Evolutionary conservation across 2,113 vertebrate genomes (phyloP), one percentile per base, ranked within the genome.

Genomic region (Spilogale gracilis): DNA sequence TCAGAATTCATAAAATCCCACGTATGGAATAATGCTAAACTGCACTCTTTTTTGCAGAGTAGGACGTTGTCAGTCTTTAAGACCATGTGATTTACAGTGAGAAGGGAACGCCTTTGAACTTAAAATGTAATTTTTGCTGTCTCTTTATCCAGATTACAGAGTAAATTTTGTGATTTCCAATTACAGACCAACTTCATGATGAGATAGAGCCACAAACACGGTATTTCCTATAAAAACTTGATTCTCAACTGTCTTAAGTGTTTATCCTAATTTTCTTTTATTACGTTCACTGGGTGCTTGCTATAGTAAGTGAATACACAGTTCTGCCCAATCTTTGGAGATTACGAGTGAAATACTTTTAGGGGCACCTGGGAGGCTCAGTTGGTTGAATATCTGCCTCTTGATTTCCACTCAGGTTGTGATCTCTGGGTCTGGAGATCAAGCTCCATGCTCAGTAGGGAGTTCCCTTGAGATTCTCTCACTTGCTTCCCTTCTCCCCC

Each of bases 131-230:
- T 85, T 82, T 83, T 94, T 81, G 30, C 87, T 60, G 54, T 81
- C 25, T 95, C 25, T 71, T 91, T 23, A 45, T 95, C 20, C 56
- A 82, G 45, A 78, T 86, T 83, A 69, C n/a, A 76, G n/a, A 88
- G 65, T 50, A 76, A 92, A 58, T 25, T 82, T 73, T 63, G 4
- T 84, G 13, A 90, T 92, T 94, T 86, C 27, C 10, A 82, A 56
- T 94, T 78, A 18, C 25, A 71, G 52, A 52, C 38, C 45, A 56
- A 96, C 74, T 56, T 65, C 63, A 3, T 30, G 23, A 27, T 48
- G 67, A 79, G 7, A 14, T 43, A 14, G 2, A 67, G 30, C 45
- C 91, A 7, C 50, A 45, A 60, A 58, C 21, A 52, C 30, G 56
- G 2, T 76, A 56, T 81, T n/a, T 91, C 79, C 74, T 6, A 2